A percentile compares a stretch with the other conserved stretches of the same genome.
phyloP scores from a whole-genome alignment of 2,113 vertebrate genomes.

The Pedionomus torquatus region DNA sequence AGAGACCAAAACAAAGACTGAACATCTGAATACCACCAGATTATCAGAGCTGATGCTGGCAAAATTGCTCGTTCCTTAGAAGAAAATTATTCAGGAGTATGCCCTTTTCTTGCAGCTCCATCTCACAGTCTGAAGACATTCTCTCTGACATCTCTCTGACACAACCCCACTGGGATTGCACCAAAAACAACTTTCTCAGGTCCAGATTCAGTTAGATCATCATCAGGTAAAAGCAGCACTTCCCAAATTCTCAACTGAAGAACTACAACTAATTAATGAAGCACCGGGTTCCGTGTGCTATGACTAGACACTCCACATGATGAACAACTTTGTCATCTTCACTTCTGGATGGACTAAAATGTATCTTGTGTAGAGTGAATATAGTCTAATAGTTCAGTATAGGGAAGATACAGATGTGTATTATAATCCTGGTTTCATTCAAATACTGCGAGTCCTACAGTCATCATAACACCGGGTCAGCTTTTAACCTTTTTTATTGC shows the following conservation, averaged over 20 bases:
- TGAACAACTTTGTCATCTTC: accelerated
- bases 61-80: not conserved
- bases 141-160: not conserved
- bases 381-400: not conserved
- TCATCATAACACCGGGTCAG: not conserved
- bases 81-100: not conserved
- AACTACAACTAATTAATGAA: not conserved
- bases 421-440: not conserved
- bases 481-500: not conserved
- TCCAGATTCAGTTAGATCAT: not conserved
- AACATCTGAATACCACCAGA: not conserved
- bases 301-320: not conserved
- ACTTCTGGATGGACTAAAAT: not conserved
- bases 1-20: not conserved
- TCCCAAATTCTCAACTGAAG: not conserved
- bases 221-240: not conserved
- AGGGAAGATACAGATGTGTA: not conserved
- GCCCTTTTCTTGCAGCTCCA: not conserved
- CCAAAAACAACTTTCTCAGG: not conserved
- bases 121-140: not conserved
- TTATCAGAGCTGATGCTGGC: not conserved
- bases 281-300: not conserved
- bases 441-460: not conserved
- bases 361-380: not conserved
- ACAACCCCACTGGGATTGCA: accelerated